Evolutionary conservation across 2,888 invertebrate genomes (phyloP), one percentile per base, ranked within the genome.

Genomic region (Pyrrhia umbra): DNA sequence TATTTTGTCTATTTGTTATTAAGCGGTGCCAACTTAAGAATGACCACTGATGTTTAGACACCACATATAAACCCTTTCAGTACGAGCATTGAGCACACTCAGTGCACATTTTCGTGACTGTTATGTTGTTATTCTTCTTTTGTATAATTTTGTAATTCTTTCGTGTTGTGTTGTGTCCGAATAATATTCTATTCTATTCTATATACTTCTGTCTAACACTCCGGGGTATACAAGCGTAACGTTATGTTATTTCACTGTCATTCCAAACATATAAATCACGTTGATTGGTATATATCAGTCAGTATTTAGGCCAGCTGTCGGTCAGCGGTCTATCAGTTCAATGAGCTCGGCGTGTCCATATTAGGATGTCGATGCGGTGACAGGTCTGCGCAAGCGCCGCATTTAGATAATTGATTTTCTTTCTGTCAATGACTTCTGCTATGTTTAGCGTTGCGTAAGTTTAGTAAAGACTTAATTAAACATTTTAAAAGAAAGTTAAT

Each of bases 331-430:
- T 79, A 81, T 80, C 80, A 79, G 76, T 80, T 73, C 85, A 86
- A 85, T 83, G 83, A 85, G 75, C 81, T 61, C 69, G 84, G 84
- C 82, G 62, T 82, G 82, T 67, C 89, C 86, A 82, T 89, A 84
- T 78, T 58, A 52, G 83, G 87, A 80, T 79, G 75, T 64, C 47
- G 70, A 68, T 57, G 69, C 61, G 43, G 70, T 60, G 63, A 69
- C 62, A 64, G 56, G 66, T 46, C 58, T 66, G 67, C 71, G 72
- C 65, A 63, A 61, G 68, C 70, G 58, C 54, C 45, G 66, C 30
- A 34, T 59, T 56, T 54, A 50, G 69, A 37, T 39, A 63, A 62
- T 67, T 13, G 51, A 25, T 37, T 69, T 46, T 67, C 15, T 13
- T 47, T 16, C 65, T 62, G 40, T 61, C 46, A 64, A 52, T 69